Evolutionary conservation across 2,888 invertebrate species (phyloP), one percentile per base, ranked within the genome.

Genomic region (Andrena bicolor): DNA sequence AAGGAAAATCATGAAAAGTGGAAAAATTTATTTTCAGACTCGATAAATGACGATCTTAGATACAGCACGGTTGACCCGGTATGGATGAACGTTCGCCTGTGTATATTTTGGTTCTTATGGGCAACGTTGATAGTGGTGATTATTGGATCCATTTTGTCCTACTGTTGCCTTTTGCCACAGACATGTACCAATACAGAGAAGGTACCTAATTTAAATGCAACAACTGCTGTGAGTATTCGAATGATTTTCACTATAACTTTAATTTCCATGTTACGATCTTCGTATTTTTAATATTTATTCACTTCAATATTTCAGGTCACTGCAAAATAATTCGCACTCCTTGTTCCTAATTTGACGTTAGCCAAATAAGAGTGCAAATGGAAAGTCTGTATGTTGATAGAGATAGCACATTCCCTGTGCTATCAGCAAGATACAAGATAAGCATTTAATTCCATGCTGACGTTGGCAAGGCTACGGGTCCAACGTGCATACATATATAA

Each of bases 51-150:
- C 4, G 26, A 82, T 73, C 77, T 81, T 20, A 75, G 26, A 49
- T 74, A 78, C 64, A 86, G 90, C 30, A 78, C 85, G 2, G 89
- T 88, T 2, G 72, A 82, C 69, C 92, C 92, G 0, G 13, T 81
- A 20, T 92, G 90, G 86, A 91, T 92, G 74, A 92, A 86, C 73
- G 65, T 90, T 28, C 91, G 92, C 4, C 71, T 92, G 10, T 89
- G 86, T 70, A 77, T 92, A 23, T 92, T 92, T 78, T 92, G 92
- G 92, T 78, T 82, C 6, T 89, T 92, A 30, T 92, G 92, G 92
- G 76, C 75, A 6, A 84, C 86, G 4, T 84, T 92, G 35, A 60
- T 90, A 64, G 66, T 86, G 3, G 86, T 91, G 26, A 69, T 92
- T 20, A 20, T 90, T n/a, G 60, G 89, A 41, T 89, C 88, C 28